These are phyloP conservation scores for Heteromurus nitidus DNA, from an alignment of 2,888 invertebrate genomes.

Conservation along the genomic window DNA sequence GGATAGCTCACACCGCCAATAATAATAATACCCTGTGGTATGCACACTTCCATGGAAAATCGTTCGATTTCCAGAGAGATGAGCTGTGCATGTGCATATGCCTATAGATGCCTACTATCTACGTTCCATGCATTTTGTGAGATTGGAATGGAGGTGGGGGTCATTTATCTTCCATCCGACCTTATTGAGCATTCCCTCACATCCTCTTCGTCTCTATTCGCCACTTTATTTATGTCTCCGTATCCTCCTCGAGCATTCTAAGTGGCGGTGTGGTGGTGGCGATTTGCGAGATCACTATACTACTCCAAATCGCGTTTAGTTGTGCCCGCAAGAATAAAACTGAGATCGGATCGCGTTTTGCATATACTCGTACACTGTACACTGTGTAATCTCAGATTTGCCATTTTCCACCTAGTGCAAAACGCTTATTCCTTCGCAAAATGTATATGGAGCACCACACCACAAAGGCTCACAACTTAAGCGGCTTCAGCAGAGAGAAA, in stretches of 20 bases:
- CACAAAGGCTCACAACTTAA: too few relatives aligned
- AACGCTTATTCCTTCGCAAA: background rate
- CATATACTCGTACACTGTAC: background rate
- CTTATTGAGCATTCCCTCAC: conserved; percentile 49
- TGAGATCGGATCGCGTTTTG: too few relatives aligned
- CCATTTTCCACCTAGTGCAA: background rate
- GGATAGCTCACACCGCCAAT: conserved; percentile 11
- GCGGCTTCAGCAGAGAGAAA: background rate
- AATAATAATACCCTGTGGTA: background rate
- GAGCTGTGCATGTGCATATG: background rate
- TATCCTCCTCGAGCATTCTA: conserved; percentile 11
- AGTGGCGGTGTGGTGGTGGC: conserved; percentile 14
- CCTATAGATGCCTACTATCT: background rate
- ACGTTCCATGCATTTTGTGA: conserved; percentile 2
- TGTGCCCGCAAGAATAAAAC: background rate
- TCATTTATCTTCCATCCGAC: conserved; percentile 49
- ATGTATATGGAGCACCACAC: too few relatives aligned
- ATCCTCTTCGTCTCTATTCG: conserved; percentile 27
- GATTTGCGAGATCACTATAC: too few relatives aligned
- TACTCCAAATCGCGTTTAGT: too few relatives aligned
- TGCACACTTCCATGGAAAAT: background rate
- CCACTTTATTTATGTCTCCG: conserved; percentile 51
- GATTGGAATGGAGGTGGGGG: conserved; percentile 1
- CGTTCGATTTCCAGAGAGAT: conserved; percentile 1
- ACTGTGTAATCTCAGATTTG: background rate